These are phyloP conservation scores for Megaceryle alcyon DNA, from an alignment of 2,797 vertebrate species.

Conservation along the genomic window DNA sequence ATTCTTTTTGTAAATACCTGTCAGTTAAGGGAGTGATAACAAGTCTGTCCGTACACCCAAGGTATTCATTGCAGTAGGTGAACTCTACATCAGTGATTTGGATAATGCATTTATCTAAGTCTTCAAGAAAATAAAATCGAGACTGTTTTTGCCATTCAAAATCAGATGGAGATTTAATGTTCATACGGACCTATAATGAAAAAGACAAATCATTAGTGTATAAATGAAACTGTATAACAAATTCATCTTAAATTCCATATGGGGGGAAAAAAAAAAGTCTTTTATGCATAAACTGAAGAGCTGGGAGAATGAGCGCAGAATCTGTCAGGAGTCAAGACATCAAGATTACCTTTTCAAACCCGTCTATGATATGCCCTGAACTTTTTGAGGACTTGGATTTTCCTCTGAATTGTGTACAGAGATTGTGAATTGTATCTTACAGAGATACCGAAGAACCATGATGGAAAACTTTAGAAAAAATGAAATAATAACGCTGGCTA, in stretches of 20 bases:
- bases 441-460: neutral
- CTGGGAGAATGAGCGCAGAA: neutral
- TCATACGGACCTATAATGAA: constrained; percentile 80
- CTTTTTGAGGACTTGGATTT: neutral
- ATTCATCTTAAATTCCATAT: neutral
- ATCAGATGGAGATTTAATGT: constrained; percentile 81
- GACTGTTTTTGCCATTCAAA: constrained; percentile 90
- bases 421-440: neutral
- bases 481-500: neutral
- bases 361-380: neutral
- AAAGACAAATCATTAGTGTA: neutral
- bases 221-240: neutral
- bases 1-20: constrained; percentile 73
- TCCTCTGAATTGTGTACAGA: neutral
- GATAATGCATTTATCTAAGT: constrained; percentile 83
- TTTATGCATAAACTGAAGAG: neutral
- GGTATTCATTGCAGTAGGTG: constrained; percentile 87
- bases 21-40: constrained; percentile 89
- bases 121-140: constrained; percentile 87
- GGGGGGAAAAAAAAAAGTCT: neutral
- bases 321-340: neutral
- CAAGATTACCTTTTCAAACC: neutral
- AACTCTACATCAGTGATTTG: constrained; percentile 89
- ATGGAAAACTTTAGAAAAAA: neutral
- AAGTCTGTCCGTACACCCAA: constrained; percentile 88